phyloP scores from a whole-genome alignment of 2,888 invertebrate species.

The Taphrorychus bicolor region DNA sequence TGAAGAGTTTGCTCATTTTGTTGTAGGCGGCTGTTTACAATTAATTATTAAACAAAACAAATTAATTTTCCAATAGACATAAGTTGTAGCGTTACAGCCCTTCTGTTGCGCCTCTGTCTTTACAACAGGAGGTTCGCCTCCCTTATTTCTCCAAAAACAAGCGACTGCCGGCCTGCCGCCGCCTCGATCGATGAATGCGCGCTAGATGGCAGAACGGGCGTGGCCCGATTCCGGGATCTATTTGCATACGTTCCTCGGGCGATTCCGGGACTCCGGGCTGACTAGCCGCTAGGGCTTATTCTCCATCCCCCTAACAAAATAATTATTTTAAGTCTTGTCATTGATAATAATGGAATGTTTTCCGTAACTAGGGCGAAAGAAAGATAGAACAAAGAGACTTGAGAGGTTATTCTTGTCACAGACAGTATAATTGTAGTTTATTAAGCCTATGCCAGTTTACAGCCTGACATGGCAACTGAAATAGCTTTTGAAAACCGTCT shows the following conservation, averaged over 20 bases:
- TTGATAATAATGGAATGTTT: no score
- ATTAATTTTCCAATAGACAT: no score
- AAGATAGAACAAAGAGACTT: no score
- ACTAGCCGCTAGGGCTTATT: neutral
- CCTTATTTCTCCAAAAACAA: neutral
- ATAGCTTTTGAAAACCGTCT: neutral
- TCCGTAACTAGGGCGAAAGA: no score
- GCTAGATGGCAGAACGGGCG: constrained; percentile 31
- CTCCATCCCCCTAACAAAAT: no score
- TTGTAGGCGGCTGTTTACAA: no score
- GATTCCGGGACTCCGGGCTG: neutral
- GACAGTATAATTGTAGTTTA: no score
- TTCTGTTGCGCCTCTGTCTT: neutral
- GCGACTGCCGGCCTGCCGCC: constrained; percentile 9
- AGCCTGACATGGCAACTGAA: neutral
- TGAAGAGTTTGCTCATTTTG: no score
- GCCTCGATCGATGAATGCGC: constrained; percentile 33
- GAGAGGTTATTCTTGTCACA: no score
- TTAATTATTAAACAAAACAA: no score
- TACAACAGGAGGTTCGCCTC: neutral
- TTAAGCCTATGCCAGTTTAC: neutral
- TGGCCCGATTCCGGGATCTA: constrained; percentile 31
- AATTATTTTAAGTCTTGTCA: no score
- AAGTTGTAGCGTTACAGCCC: no score
- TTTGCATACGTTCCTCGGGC: constrained; percentile 29